Percentiles rank a stretch among this genome's conserved stretches.
Evolutionary conservation across 30 jellyfish, hydroid and myxozoan species (phyloP).

Genomic region (Chironex yamaguchii): DNA sequence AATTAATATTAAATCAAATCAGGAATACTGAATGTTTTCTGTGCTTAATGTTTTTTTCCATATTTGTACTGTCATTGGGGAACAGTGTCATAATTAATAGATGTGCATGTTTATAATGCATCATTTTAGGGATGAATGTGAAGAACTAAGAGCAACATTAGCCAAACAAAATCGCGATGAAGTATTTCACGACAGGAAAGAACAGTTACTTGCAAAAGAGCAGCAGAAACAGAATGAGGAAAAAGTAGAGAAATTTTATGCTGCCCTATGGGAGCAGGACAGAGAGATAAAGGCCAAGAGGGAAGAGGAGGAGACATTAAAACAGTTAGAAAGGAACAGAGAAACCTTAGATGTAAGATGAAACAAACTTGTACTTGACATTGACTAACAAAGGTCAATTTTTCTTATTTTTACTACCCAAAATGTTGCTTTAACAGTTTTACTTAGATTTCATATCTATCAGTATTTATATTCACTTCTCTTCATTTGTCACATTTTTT

Average conservation of each 20-base stretch:
- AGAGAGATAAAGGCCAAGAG: conserved; percentile 67
- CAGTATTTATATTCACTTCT: no score
- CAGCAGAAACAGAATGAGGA: conserved; percentile 26
- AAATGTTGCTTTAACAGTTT: no score
- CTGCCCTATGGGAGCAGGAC: conserved; percentile 86
- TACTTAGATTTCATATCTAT: no score
- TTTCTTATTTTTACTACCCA: no score
- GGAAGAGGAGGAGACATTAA: conserved; percentile 77
- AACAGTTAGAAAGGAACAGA: conserved; percentile 75
- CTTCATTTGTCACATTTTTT: no score
- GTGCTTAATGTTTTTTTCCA: no score
- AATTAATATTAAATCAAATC: no score
- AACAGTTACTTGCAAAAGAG: conserved; percentile 66
- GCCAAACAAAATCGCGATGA: conserved; percentile 78
- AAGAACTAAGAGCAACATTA: conserved; percentile 73
- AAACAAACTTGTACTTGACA: no score
- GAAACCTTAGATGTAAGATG: conserved; percentile 70
- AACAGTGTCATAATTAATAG: no score
- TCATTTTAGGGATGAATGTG: conserved; percentile 80
- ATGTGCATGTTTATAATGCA: not conserved
- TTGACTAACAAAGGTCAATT: no score
- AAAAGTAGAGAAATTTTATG: conserved; percentile 74
- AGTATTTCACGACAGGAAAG: conserved; percentile 72
- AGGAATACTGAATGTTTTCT: no score
- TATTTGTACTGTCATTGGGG: no score